phyloP scores from a whole-genome alignment of 2,888 invertebrate species.

The Luffia ferchaultella region DNA sequence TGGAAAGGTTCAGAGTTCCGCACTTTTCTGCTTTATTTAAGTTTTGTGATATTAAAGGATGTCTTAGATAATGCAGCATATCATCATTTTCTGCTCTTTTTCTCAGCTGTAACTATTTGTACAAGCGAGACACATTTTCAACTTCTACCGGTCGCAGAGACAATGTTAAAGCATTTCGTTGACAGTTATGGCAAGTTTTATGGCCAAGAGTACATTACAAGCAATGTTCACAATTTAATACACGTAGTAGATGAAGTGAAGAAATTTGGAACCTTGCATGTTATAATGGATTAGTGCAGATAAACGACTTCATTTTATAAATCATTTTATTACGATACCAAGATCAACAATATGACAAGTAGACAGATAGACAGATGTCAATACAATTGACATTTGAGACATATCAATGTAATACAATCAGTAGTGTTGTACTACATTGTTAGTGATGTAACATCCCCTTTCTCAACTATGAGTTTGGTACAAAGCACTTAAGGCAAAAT shows the following conservation, averaged over 20 bases:
- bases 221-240: constrained; percentile 16
- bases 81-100: constrained; percentile 16
- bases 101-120: constrained; percentile 18
- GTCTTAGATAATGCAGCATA: constrained; percentile 9
- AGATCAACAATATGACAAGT: too few relatives aligned
- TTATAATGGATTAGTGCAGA: too few relatives aligned
- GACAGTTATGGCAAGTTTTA: constrained; percentile 10
- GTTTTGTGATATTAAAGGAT: constrained; percentile 13
- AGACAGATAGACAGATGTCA: too few relatives aligned
- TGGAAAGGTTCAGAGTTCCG: constrained; percentile 17
- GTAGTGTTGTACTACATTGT: too few relatives aligned
- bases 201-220: constrained; percentile 13
- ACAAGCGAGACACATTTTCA: constrained; percentile 10
- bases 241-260: constrained; percentile 14
- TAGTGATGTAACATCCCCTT: too few relatives aligned
- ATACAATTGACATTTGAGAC: too few relatives aligned
- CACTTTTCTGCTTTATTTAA: constrained; percentile 15
- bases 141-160: constrained; percentile 11
- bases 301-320: too few relatives aligned
- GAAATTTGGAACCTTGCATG: constrained; percentile 12
- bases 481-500: too few relatives aligned
- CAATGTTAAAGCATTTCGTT: constrained; percentile 10
- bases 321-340: too few relatives aligned
- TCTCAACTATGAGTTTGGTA: too few relatives aligned
- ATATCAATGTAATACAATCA: too few relatives aligned